Evolutionary conservation across 2,888 invertebrate genomes (phyloP).

Genomic region (Matsumyia berberina): DNA sequence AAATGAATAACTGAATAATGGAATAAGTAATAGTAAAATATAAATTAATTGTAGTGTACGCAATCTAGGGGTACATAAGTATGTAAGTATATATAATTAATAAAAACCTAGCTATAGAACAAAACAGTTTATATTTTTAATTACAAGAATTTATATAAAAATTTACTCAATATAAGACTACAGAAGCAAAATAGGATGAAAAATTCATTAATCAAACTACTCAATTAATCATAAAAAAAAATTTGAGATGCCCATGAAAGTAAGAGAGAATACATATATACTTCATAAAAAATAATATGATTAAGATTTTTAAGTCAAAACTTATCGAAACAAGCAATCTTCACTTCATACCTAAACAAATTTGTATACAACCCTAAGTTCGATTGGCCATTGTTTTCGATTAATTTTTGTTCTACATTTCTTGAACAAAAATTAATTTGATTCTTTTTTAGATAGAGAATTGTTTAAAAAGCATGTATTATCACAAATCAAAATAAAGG

Average conservation of each 20-base stretch:
- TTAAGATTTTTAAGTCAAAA: constrained; percentile 30
- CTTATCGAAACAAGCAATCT: constrained; percentile 43
- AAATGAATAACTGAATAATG: constrained; percentile 72
- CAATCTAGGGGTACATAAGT: constrained; percentile 58
- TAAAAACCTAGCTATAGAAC: constrained; percentile 64
- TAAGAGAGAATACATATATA: constrained; percentile 70
- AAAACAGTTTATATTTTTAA: constrained; percentile 75
- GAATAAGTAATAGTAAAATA: constrained; percentile 69
- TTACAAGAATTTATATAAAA: constrained; percentile 71
- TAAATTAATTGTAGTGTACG: constrained; percentile 63
- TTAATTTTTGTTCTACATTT: constrained; percentile 38
- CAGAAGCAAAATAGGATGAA: constrained; percentile 66
- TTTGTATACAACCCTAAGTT: constrained; percentile 14
- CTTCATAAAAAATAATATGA: constrained; percentile 38
- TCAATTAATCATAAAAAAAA: constrained; percentile 63
- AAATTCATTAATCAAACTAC: constrained; percentile 69
- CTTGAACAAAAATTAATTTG: constrained; percentile 29
- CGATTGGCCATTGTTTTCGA: constrained; percentile 30
- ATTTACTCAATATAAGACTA: constrained; percentile 74
- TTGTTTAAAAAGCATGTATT: constrained; percentile 28
- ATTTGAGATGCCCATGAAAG: constrained; percentile 74
- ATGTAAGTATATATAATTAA: constrained; percentile 61
- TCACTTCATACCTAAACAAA: constrained; percentile 42
- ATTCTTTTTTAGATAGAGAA: constrained; percentile 62
- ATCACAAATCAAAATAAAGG: constrained; percentile 51